Percentiles rank a stretch among this genome's conserved stretches.
Evolutionary conservation across 2,797 vertebrate genomes (phyloP).

Genomic region (Hirundo rustica): DNA sequence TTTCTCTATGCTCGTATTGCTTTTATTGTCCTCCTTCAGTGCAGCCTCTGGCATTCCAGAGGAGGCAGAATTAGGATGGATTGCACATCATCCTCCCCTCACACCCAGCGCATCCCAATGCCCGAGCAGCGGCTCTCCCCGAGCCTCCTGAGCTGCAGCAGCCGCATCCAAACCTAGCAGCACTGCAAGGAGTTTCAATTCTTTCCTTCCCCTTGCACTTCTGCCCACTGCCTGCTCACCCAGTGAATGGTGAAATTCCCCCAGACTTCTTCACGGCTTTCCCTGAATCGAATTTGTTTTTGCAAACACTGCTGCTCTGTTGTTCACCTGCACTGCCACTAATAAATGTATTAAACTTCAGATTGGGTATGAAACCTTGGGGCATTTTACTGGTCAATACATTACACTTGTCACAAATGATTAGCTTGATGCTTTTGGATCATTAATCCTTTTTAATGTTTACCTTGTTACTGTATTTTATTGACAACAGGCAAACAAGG

Average conservation of each 20-base stretch:
- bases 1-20: constrained; percentile 21
- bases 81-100: neutral
- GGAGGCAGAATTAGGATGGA: constrained; percentile 7
- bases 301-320: neutral
- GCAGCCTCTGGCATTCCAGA: neutral
- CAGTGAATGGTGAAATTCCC: neutral
- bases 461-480: constrained; percentile 28
- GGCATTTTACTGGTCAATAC: constrained; percentile 35
- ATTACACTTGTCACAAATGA: constrained; percentile 15
- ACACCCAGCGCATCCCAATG: neutral
- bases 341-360: neutral
- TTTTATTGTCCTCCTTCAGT: constrained; percentile 40
- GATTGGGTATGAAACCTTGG: constrained; percentile 4
- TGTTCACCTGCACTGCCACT: neutral
- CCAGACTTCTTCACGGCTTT: neutral
- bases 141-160: neutral
- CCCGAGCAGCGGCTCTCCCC: neutral
- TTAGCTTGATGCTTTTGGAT: constrained; percentile 20
- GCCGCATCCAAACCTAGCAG: neutral
- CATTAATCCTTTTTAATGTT: constrained; percentile 31
- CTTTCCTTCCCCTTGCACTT: neutral
- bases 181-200: neutral
- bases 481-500: neutral
- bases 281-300: neutral
- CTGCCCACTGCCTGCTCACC: neutral